A percentile compares a stretch with the other conserved stretches of the same genome.
phyloP scores from a whole-genome alignment of 2,888 invertebrate species.

The Erpobdella octoculata region DNA sequence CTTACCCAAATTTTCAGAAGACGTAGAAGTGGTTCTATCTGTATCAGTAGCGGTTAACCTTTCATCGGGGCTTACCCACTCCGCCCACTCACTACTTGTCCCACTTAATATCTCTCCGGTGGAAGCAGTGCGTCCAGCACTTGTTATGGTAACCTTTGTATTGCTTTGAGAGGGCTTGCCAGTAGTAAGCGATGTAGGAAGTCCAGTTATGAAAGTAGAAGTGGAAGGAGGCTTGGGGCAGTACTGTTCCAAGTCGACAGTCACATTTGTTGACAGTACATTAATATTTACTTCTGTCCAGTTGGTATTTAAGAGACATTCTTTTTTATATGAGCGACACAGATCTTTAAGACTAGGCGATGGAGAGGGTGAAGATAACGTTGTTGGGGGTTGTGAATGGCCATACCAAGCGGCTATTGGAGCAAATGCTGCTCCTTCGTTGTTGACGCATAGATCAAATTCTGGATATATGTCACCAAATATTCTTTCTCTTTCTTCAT shows the following conservation, averaged over 20 bases:
- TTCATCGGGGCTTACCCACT: too few species aligned
- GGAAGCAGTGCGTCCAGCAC: too few species aligned
- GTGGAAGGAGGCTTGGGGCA: not conserved
- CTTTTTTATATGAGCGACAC: not conserved
- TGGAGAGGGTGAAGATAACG: not conserved
- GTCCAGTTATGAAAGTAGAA: not conserved
- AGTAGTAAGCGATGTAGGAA: not conserved
- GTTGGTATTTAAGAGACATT: not conserved
- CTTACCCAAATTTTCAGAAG: too few species aligned
- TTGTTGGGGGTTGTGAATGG: not conserved
- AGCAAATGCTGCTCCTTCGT: not conserved
- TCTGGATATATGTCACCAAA: not conserved
- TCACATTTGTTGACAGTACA: not conserved
- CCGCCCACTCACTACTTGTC: too few species aligned
- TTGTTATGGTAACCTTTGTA: too few species aligned
- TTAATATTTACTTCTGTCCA: not conserved
- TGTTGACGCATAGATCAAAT: not conserved
- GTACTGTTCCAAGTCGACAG: not conserved
- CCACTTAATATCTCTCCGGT: too few species aligned
- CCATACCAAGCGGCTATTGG: not conserved
- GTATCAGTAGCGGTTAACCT: too few species aligned
- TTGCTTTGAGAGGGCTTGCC: too few species aligned
- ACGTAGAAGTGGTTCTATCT: too few species aligned
- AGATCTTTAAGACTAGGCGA: not conserved
- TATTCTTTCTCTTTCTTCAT: not conserved